These are phyloP conservation scores for Drosophila paracracens DNA, from an alignment of 2,888 invertebrate genomes.

Conservation along the genomic window DNA sequence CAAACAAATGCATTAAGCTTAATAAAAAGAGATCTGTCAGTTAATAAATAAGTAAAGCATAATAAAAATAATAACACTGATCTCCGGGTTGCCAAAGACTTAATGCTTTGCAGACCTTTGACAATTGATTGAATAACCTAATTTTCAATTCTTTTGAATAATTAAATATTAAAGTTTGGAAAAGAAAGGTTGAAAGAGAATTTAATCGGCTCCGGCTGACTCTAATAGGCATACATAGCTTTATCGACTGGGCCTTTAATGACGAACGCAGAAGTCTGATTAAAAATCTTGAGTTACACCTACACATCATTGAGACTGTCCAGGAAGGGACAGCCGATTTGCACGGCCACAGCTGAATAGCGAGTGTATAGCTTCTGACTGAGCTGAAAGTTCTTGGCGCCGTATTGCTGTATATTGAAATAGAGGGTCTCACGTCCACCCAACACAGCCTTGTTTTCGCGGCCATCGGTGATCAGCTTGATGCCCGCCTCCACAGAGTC, in stretches of 20 bases:
- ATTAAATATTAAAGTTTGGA: background rate
- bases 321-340: slow-evolving; percentile 91
- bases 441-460: slow-evolving; percentile 88
- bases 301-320: slow-evolving; percentile 91
- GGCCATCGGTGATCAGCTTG: slow-evolving; percentile 87
- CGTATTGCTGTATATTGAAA: slow-evolving; percentile 91
- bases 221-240: background rate
- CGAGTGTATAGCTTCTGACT: slow-evolving; percentile 92
- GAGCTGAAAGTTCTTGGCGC: slow-evolving; percentile 87
- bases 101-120: background rate
- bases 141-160: no score
- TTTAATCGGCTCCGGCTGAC: background rate
- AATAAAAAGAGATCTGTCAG: background rate
- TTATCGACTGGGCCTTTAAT: background rate
- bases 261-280: background rate
- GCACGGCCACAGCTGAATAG: slow-evolving; percentile 91
- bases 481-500: slow-evolving; percentile 91
- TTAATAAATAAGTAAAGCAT: background rate
- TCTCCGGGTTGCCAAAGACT: background rate
- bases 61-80: background rate
- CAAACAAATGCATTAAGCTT: slow-evolving; percentile 90
- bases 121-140: no score
- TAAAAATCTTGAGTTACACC: slow-evolving; percentile 46
- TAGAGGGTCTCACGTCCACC: slow-evolving; percentile 91
- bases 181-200: background rate